Conservation (phyloP, 2,888 invertebrate genomes). For the Nasonia oneida region DNA sequence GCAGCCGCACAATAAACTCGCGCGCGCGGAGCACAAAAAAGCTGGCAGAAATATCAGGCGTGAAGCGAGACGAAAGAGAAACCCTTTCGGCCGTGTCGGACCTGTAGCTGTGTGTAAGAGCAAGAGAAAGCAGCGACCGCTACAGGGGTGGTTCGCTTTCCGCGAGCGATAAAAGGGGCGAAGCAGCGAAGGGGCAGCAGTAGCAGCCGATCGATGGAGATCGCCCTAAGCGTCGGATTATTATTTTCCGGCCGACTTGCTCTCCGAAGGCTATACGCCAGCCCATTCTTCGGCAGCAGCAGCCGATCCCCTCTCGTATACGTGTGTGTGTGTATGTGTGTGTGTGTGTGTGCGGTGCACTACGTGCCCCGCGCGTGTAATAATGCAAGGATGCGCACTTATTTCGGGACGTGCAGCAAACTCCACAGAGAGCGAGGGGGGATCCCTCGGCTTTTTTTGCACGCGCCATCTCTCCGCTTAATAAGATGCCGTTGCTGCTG, state of each 20-base stretch:
- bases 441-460: background rate
- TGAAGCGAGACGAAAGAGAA: conserved; percentile 50
- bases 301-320: background rate
- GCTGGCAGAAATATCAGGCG: conserved; percentile 38
- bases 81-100: conserved; percentile 50
- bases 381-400: conserved; percentile 43
- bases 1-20: conserved; percentile 3
- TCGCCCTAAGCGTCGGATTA: conserved; percentile 68
- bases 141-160: conserved; percentile 41
- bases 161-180: conserved; percentile 52
- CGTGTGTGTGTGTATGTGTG: background rate
- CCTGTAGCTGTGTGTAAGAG: background rate
- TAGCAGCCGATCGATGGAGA: conserved; percentile 66
- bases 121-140: conserved; percentile 13
- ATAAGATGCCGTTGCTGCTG: conserved; percentile 38
- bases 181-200: background rate
- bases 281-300: background rate
- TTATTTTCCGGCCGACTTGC: conserved; percentile 64
- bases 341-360: background rate
- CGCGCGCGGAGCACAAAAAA: conserved; percentile 20
- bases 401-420: background rate
- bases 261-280: conserved; percentile 23
- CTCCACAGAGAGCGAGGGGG: background rate
- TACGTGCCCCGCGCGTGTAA: background rate
- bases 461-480: conserved; percentile 32